phyloP scores from a whole-genome alignment of 1,140 invertebrate species.

The Sminthurinus signatus region DNA sequence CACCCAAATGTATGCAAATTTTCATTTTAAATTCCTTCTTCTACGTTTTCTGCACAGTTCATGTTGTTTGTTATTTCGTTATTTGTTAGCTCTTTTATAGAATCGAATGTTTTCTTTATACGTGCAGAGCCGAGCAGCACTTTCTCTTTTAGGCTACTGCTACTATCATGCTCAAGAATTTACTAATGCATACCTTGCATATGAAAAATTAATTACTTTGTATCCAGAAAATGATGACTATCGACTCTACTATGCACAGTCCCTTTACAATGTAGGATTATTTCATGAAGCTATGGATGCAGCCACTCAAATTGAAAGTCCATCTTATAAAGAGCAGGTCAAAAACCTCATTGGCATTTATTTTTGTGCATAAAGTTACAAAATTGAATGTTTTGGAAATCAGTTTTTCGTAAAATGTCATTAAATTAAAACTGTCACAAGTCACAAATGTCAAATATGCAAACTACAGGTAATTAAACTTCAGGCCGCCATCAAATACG shows the following conservation, averaged over 20 bases:
- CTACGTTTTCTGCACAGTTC: no score
- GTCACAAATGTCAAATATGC: no score
- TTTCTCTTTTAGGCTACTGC: constrained; percentile 91
- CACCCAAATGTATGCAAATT: no score
- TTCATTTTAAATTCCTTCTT: no score
- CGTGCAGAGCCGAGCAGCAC: constrained; percentile 72
- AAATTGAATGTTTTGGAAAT: no score
- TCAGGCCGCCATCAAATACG: constrained; percentile 95
- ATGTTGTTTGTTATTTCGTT: no score
- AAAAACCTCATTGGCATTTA: neutral
- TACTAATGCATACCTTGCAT: constrained; percentile 86
- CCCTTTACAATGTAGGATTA: constrained; percentile 81
- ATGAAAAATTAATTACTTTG: constrained; percentile 82
- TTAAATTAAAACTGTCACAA: no score
- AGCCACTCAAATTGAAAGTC: constrained; percentile 68
- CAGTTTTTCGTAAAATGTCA: no score
- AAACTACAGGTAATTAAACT: no score
- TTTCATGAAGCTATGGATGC: constrained; percentile 87
- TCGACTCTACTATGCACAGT: constrained; percentile 87
- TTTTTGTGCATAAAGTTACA: no score
- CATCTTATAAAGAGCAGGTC: constrained; percentile 61
- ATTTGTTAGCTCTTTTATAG: no score
- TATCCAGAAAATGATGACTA: constrained; percentile 82
- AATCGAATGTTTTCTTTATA: constrained; percentile 2
- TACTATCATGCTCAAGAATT: constrained; percentile 95